phyloP scores from a whole-genome alignment of 1,140 invertebrate species.

The Limonius californicus region DNA sequence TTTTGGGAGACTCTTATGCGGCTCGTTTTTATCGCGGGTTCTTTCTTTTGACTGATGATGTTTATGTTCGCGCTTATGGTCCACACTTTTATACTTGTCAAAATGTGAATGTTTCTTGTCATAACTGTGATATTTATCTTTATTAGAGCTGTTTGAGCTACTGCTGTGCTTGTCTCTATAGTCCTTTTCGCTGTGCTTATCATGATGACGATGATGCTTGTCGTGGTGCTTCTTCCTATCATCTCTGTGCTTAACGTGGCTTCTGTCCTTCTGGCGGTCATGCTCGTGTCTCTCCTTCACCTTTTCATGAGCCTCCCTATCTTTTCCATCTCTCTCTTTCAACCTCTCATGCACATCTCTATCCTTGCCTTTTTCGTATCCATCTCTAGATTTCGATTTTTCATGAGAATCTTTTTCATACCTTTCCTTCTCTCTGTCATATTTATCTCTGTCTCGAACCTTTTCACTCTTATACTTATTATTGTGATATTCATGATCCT shows the following conservation, averaged over 20 bases:
- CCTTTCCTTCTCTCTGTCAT: background rate
- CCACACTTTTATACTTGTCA: background rate
- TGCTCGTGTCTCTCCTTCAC: conserved; percentile 19
- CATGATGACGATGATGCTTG: conserved; percentile 25
- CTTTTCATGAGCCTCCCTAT: conserved; percentile 21
- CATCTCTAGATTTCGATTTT: conserved; percentile 8
- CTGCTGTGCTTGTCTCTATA: conserved; percentile 15
- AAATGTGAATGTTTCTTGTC: conserved; percentile 12
- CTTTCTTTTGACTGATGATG: conserved; percentile 17
- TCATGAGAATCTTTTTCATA: background rate
- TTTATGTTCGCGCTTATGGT: conserved; percentile 16
- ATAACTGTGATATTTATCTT: background rate
- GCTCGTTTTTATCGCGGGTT: background rate
- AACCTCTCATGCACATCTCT: conserved; percentile 10
- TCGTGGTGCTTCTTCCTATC: conserved; percentile 21
- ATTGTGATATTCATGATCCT: conserved; percentile 20
- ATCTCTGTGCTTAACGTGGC: conserved; percentile 27
- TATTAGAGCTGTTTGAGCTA: background rate
- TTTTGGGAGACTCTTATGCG: background rate
- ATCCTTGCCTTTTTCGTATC: background rate
- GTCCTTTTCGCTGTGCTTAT: conserved; percentile 21
- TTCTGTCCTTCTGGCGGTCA: conserved; percentile 31
- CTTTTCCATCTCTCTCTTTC: conserved; percentile 22
- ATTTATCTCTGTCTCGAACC: conserved; percentile 3
- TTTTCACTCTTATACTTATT: conserved; percentile 6